Base-by-base conservation (phyloP, 2,797 vertebrate species). In the Natrix natrix region DNA sequence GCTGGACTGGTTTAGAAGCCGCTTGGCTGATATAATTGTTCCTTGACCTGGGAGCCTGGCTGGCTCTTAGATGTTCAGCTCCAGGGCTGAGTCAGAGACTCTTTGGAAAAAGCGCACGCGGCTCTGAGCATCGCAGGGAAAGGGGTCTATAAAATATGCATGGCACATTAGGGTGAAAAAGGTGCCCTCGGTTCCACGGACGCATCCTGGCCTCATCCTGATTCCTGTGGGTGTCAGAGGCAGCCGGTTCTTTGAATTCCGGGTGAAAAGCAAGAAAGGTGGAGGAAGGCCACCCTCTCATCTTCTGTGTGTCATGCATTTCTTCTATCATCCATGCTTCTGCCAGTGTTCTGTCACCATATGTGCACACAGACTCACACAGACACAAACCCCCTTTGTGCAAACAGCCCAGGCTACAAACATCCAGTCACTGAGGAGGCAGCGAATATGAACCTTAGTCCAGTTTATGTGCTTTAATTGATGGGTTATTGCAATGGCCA, bases 81-180 rank as follows among this genome's bases (percentile, higher is more conserved):
- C 28, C 3, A 55, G 56, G 86, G 13, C 13, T 83, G 74, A 48
- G 16, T 43, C 69, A 78, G 32, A 22, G 8, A 17, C 17, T 48
- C 74, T 48, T 78, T 78, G 0, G 20, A 2, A 83, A 54, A 24
- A 17, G 28, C 0, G 0, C 26, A 48, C 4, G 1, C 0, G 0
- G 78, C 10, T 2, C 48, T 11, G 74, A 48, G 74, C 37, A 48
- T 24, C 78, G 48, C 78, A 83, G 78, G 17, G 74, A 24, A 83
- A 83, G 37, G n/a, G 8, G 4, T 0, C 43, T 24, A 48, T 48
- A 12, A 83, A 83, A 13, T 13, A 48, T 83, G 78, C 20, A 24
- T 48, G 43, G 37, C 22, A 24, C 78, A 24, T 83, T 12, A 24
- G 20, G 78, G 78, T 83, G 37, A 48, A 48, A 48, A 48, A 43